A percentile compares a stretch with the other conserved stretches of the same genome.
phyloP scores from a whole-genome alignment of 1,140 invertebrate species.

The Drosophila lowei region DNA sequence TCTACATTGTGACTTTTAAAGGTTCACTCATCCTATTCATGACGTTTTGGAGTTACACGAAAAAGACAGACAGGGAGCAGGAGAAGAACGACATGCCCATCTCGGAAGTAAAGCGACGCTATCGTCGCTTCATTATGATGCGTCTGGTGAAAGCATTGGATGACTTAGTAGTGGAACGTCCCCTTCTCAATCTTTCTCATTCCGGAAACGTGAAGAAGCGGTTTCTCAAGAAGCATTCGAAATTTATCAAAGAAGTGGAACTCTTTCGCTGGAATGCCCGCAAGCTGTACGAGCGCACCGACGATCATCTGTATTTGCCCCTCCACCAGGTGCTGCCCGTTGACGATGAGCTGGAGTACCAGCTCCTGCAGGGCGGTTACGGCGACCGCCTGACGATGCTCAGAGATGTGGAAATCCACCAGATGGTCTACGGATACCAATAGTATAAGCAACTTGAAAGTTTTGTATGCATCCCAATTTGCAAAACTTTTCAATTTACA shows the following conservation, averaged over 20 bases:
- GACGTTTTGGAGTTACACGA: neutral
- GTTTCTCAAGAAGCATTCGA: too few relatives aligned
- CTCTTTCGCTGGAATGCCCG: slow-evolving; percentile 34
- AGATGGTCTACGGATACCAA: slow-evolving; percentile 33
- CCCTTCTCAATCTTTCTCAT: too few relatives aligned
- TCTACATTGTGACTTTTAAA: slow-evolving; percentile 19
- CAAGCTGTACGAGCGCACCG: slow-evolving; percentile 1
- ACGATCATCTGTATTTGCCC: slow-evolving; percentile 17
- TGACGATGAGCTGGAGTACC: slow-evolving; percentile 21
- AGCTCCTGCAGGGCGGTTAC: slow-evolving; percentile 40
- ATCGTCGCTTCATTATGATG: too few relatives aligned
- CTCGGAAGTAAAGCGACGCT: too few relatives aligned
- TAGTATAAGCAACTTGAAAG: neutral
- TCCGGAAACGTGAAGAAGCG: too few relatives aligned
- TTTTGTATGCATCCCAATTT: too few relatives aligned
- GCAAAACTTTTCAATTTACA: too few relatives aligned
- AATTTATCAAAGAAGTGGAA: slow-evolving; percentile 14
- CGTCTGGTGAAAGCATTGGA: too few relatives aligned
- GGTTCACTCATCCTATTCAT: slow-evolving; percentile 31
- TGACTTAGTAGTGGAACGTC: too few relatives aligned
- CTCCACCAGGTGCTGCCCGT: slow-evolving; percentile 42
- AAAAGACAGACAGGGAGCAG: neutral
- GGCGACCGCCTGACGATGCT: slow-evolving; percentile 22
- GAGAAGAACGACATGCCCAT: too few relatives aligned
- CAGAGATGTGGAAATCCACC: slow-evolving; percentile 47